Percentiles rank a stretch among this genome's conserved stretches.
These are phyloP conservation scores for Chirona hameri DNA, from an alignment of 2,888 invertebrate species.

Conservation along the genomic window DNA sequence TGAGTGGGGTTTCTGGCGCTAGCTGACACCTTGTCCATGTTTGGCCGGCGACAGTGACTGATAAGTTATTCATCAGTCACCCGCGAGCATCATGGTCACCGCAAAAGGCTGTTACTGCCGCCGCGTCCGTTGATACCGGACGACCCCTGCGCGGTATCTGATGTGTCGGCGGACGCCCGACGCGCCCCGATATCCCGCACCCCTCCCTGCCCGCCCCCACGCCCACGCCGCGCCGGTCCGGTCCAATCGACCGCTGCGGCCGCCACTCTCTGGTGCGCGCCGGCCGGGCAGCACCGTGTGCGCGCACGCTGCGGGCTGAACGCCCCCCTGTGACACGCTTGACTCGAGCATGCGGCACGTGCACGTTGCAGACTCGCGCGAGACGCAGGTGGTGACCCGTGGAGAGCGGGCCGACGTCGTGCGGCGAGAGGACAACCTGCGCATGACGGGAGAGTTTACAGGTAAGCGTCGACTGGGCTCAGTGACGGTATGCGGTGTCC, in stretches of 20 bases:
- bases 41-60: neutral
- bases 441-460: neutral
- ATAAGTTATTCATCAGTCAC: neutral
- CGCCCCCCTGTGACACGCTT: neutral
- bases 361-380: conserved; percentile 4
- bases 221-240: neutral
- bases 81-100: neutral
- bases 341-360: neutral
- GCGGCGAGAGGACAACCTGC: neutral
- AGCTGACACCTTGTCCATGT: no score
- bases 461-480: neutral
- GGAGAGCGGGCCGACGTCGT: neutral
- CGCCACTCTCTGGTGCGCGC: no score
- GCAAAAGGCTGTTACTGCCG: neutral
- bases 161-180: neutral
- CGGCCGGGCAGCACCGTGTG: neutral
- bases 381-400: neutral
- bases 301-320: neutral
- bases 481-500: no score
- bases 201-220: neutral
- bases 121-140: neutral
- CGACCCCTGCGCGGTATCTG: neutral
- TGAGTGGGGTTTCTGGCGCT: neutral
- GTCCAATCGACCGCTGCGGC: neutral
- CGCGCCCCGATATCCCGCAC: neutral